A percentile compares a stretch with the other conserved stretches of the same genome.
Evolutionary conservation across 2,888 invertebrate species (phyloP).

Genomic region (Argyresthia albistria): DNA sequence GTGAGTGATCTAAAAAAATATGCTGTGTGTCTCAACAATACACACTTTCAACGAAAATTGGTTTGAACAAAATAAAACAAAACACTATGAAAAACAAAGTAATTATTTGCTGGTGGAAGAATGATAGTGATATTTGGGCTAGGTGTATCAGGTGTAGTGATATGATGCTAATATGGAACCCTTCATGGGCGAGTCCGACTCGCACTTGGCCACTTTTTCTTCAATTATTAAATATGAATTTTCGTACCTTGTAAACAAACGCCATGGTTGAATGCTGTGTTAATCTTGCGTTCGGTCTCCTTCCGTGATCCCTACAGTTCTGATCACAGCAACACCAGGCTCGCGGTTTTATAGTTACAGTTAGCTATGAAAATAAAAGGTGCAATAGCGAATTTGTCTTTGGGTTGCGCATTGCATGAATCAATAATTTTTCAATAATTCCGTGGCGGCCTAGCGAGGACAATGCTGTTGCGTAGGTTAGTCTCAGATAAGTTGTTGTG

Average conservation of each 20-base stretch:
- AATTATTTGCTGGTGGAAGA: too few species aligned
- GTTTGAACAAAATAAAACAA: too few species aligned
- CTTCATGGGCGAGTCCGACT: too few species aligned
- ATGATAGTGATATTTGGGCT: too few species aligned
- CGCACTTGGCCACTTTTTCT: too few species aligned
- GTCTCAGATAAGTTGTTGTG: conserved; percentile 10
- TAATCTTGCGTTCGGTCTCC: conserved; percentile 3
- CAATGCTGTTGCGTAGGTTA: conserved; percentile 30
- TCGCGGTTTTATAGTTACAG: conserved; percentile 57
- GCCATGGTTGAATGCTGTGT: conserved; percentile 29
- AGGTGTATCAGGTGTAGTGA: too few species aligned
- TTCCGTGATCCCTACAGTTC: conserved; percentile 41
- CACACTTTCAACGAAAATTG: too few species aligned
- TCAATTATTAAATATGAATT: too few species aligned
- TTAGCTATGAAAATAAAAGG: conserved; percentile 40
- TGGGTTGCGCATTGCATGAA: conserved; percentile 61
- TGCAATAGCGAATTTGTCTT: conserved; percentile 54
- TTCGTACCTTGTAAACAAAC: conserved; percentile 48
- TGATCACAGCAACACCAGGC: conserved; percentile 30
- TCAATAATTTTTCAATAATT: conserved; percentile 64
- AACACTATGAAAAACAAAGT: too few species aligned
- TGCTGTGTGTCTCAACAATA: too few species aligned
- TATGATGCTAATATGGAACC: too few species aligned
- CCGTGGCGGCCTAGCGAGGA: conserved; percentile 15
- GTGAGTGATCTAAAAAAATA: too few species aligned